Conservation (phyloP, 2,113 vertebrate genomes). For the Excalfactoria chinensis region DNA sequence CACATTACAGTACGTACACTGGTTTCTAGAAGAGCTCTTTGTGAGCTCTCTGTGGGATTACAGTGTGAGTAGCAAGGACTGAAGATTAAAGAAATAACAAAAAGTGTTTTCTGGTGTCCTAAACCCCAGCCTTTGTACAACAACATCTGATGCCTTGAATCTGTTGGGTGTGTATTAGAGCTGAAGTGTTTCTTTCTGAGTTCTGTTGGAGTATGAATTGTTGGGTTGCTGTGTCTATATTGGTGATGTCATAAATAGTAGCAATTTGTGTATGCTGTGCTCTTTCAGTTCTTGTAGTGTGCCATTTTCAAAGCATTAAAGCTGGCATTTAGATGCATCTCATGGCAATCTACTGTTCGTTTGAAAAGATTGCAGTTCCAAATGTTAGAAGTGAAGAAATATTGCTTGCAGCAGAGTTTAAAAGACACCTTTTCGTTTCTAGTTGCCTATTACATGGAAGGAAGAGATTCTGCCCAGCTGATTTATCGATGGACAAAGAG, state of each 20-base stretch:
- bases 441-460: slow-evolving; percentile 98
- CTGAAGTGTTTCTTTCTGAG: background rate
- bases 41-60: background rate
- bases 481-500: slow-evolving; percentile 91
- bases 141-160: background rate
- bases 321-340: background rate
- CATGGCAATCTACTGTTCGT: background rate
- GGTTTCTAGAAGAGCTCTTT: background rate
- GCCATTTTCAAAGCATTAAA: no score
- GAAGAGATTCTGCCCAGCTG: slow-evolving; percentile 87
- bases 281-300: background rate
- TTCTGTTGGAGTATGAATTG: background rate
- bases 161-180: background rate
- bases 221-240: background rate
- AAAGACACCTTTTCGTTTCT: background rate
- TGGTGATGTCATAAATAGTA: background rate
- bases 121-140: background rate
- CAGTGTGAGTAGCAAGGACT: no score
- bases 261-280: accelerated
- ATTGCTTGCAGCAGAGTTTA: background rate
- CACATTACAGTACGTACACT: background rate
- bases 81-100: background rate
- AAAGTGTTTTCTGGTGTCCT: background rate
- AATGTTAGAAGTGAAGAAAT: background rate
- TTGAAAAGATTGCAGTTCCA: background rate